Percentiles rank a stretch among this genome's conserved stretches.
These are phyloP conservation scores for Sinopyrophorus schimmeli DNA, from an alignment of 2,888 invertebrate species.

Conservation along the genomic window DNA sequence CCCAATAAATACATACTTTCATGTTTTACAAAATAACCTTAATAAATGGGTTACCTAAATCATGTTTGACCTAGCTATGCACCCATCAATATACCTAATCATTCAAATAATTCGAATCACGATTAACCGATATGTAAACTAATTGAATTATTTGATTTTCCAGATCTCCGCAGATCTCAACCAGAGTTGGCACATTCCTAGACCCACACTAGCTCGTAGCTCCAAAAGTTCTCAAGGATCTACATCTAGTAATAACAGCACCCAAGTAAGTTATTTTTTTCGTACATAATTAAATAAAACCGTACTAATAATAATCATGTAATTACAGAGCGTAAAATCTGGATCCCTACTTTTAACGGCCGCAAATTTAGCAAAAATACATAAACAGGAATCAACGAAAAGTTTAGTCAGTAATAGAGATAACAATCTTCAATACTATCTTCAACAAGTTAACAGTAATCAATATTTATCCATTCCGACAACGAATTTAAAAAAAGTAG, in stretches of 20 bases:
- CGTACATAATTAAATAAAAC: constrained; percentile 13
- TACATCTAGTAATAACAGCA: constrained; percentile 74
- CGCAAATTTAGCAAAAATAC: constrained; percentile 65
- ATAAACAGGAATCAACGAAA: constrained; percentile 38
- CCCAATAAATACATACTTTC: no score
- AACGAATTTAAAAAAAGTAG: constrained; percentile 52
- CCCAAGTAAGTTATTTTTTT: constrained; percentile 66
- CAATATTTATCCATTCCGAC: constrained; percentile 46
- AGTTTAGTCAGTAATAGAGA: constrained; percentile 40
- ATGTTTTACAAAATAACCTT: no score
- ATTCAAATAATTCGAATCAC: no score
- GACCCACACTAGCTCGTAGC: constrained; percentile 72
- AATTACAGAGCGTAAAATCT: constrained; percentile 78
- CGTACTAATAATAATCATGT: no score
- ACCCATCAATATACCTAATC: no score
- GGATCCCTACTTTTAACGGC: constrained; percentile 79
- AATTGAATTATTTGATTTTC: no score
- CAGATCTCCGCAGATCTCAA: constrained; percentile 53
- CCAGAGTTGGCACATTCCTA: constrained; percentile 79
- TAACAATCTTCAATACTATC: constrained; percentile 50
- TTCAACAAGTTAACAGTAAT: constrained; percentile 42
- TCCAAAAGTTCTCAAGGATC: constrained; percentile 71
- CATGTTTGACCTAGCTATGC: no score
- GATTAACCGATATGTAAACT: no score
- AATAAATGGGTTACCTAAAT: no score